Base-by-base conservation (phyloP, 2,797 vertebrate genomes). In the Denticeps clupeoides region DNA sequence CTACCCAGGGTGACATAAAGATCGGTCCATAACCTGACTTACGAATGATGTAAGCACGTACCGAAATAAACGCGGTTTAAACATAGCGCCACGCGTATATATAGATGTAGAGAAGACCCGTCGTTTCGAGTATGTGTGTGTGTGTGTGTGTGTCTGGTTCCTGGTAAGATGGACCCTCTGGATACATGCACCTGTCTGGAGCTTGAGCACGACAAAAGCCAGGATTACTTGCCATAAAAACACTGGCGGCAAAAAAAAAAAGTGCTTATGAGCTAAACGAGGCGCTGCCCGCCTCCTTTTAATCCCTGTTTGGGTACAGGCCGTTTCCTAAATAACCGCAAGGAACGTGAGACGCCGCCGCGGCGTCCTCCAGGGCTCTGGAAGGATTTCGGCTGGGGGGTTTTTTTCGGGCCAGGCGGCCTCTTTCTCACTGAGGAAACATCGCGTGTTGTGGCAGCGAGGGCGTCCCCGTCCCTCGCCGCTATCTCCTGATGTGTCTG, bases 261-360 rank as follows among this genome's bases (percentile, higher is more conserved):
- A 25, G 45, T 6, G 45, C 45, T 41, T 21, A 26, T 38, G 16
- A 22, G 45, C 21, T 33, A 37, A 11, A 37, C 22, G 11, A 41
- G 45, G 32, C 41, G 24, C 23, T 19, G n/a, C 24, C 12, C 13
- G 38, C 23, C 25, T 27, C 40, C 18, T 35, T 42, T 35, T 49
- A 44, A 55, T 49, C 46, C 18, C 40, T 6, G 45, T 44, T 44
- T 28, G 41, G 46, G 26, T 24, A 42, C 46, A 55, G 37, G 27
- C 28, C 8, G 15, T 24, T 24, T 23, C 9, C 46, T 49, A 49
- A 44, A 44, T 55, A 55, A 49, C 49, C 53, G 10, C 4, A n/a
- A 19, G 53, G 35, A 23, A 55, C 18, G 22, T 1, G 18, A 49
- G 40, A 19, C 7, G n/a, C 35, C 5, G n/a, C 18, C 10, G 35